Percentiles rank a stretch among this genome's conserved stretches.
These are phyloP conservation scores for Ciconia maguari DNA, from an alignment of 2,113 vertebrate species.

Conservation along the genomic window DNA sequence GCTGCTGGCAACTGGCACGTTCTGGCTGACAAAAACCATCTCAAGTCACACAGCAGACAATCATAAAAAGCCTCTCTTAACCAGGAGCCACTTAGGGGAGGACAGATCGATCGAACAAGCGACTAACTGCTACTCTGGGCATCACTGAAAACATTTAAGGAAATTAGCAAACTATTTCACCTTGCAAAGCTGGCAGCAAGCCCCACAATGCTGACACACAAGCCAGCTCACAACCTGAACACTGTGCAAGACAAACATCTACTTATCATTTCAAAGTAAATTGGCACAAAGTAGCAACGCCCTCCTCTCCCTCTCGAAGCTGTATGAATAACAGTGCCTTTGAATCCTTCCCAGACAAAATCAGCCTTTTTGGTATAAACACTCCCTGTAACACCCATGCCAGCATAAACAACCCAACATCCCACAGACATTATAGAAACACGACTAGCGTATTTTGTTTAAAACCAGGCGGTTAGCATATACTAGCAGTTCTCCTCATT, in stretches of 20 bases:
- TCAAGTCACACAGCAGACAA: conserved; percentile 70
- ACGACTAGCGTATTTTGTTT: not conserved
- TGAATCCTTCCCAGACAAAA: conserved; percentile 27
- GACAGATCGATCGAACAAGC: conserved; percentile 69
- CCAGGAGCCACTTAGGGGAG: conserved; percentile 72
- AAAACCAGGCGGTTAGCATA: not conserved
- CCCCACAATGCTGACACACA: conserved; percentile 42
- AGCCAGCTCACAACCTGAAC: conserved; percentile 46
- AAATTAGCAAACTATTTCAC: conserved; percentile 78
- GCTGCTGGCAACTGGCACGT: conserved; percentile 71
- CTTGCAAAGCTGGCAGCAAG: conserved; percentile 64
- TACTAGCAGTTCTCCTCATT: not conserved
- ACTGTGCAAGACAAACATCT: conserved; percentile 1
- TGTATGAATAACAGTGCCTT: not conserved
- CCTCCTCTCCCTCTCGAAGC: conserved; percentile 1
- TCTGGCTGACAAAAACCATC: conserved; percentile 70
- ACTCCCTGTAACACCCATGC: conserved; percentile 6
- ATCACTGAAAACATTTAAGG: conserved; percentile 72
- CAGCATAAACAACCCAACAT: not conserved
- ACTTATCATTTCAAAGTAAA: conserved; percentile 58
- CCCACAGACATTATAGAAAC: not conserved
- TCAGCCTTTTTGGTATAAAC: not conserved
- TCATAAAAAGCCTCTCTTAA: conserved; percentile 75
- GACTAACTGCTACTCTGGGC: conserved; percentile 73
- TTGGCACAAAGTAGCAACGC: conserved; percentile 11